These are phyloP conservation scores for Megaceryle alcyon DNA, from an alignment of 2,797 vertebrate genomes.

Conservation along the genomic window DNA sequence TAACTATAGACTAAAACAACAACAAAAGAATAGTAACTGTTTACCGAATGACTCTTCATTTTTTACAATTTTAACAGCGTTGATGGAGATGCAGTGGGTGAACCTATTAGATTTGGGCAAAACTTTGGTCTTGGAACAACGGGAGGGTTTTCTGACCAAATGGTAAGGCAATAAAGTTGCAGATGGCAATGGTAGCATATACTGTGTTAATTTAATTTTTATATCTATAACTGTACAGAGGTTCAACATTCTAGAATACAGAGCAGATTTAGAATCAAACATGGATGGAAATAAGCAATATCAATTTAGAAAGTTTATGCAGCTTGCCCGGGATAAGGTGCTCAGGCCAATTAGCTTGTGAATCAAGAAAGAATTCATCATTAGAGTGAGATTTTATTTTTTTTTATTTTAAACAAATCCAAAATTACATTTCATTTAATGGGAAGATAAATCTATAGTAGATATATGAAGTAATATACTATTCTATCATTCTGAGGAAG, in stretches of 20 bases:
- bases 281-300: neutral
- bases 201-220: neutral
- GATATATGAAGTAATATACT: neutral
- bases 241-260: neutral
- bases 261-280: neutral
- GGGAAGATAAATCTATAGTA: neutral
- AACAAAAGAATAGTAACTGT: neutral
- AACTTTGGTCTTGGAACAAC: conserved; percentile 85
- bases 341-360: neutral
- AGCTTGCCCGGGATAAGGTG: neutral
- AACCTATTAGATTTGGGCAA: conserved; percentile 84
- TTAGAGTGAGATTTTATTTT: neutral
- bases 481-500: neutral
- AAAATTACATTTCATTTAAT: neutral
- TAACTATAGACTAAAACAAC: neutral
- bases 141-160: conserved; percentile 80
- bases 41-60: neutral
- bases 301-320: neutral
- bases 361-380: neutral
- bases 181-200: neutral
- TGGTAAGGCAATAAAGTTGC: conserved; percentile 77
- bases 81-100: conserved; percentile 79
- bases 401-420: neutral
- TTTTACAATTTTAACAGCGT: conserved; percentile 70
- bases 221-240: neutral